Percentiles rank a stretch among this genome's conserved stretches.
phyloP scores from a whole-genome alignment of 2,888 invertebrate species.

The Leptopilina drosophilae region DNA sequence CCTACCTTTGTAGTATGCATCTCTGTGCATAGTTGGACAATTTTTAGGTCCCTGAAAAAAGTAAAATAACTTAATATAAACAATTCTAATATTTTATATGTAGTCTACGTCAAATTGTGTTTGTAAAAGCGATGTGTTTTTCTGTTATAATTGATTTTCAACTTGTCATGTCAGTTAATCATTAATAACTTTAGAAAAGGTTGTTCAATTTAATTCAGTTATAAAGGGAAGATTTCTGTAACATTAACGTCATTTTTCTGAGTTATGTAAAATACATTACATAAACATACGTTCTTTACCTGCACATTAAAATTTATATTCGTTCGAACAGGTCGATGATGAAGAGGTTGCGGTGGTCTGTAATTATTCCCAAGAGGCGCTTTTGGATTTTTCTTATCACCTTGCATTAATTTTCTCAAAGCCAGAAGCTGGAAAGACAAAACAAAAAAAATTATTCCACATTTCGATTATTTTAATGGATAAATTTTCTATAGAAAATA shows the following conservation, averaged over 20 bases:
- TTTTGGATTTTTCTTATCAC: conserved; percentile 90
- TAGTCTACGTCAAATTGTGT: too few species aligned
- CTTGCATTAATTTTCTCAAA: conserved; percentile 91
- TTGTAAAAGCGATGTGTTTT: too few species aligned
- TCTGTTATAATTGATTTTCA: too few species aligned
- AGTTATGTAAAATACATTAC: conserved; percentile 58
- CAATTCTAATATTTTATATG: too few species aligned
- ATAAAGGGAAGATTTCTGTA: too few species aligned
- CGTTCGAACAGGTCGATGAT: conserved; percentile 95
- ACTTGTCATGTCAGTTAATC: too few species aligned
- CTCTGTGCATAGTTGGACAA: conserved; percentile 94
- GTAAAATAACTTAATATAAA: conserved; percentile 60
- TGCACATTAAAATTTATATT: conserved; percentile 96
- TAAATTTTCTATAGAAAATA: too few species aligned
- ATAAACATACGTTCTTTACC: conserved; percentile 72
- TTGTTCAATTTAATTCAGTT: too few species aligned
- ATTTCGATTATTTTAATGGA: too few species aligned
- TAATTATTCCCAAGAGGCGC: conserved; percentile 96
- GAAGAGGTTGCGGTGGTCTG: conserved; percentile 93
- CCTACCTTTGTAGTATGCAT: conserved; percentile 93
- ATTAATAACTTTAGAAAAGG: too few species aligned
- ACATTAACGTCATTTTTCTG: too few species aligned
- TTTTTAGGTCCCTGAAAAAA: conserved; percentile 86
- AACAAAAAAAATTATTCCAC: too few species aligned
- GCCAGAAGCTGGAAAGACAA: conserved; percentile 84